Evolutionary conservation across 2,888 invertebrate genomes (phyloP).

Genomic region (Ctenicera cuprea): DNA sequence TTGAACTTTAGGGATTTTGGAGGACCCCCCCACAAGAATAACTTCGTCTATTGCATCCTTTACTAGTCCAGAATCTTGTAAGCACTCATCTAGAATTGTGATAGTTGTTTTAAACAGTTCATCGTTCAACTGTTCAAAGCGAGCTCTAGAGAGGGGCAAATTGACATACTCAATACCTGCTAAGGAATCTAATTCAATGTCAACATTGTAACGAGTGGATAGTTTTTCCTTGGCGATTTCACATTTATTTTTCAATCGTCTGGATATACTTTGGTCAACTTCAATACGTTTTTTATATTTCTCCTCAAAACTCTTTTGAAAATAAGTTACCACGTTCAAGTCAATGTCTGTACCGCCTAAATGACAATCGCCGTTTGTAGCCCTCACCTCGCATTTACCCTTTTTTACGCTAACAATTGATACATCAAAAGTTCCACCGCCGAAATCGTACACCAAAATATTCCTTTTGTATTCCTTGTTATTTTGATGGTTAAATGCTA

Average conservation of each 20-base stretch:
- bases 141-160: constrained; percentile 49
- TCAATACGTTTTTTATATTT: constrained; percentile 51
- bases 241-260: constrained; percentile 55
- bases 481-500: constrained; percentile 55
- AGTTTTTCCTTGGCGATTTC: constrained; percentile 56
- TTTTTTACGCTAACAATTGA: constrained; percentile 54
- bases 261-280: constrained; percentile 36
- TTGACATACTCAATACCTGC: background rate
- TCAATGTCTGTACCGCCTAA: constrained; percentile 63
- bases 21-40: constrained; percentile 62
- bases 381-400: constrained; percentile 54
- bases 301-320: constrained; percentile 46
- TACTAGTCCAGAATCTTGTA: constrained; percentile 51
- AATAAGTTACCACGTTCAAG: constrained; percentile 52
- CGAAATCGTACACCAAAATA: constrained; percentile 60
- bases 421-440: constrained; percentile 62
- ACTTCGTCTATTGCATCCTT: constrained; percentile 59
- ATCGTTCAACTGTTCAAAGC: constrained; percentile 58
- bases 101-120: constrained; percentile 56
- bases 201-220: background rate
- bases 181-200: constrained; percentile 39
- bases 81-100: constrained; percentile 53
- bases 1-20: constrained; percentile 61
- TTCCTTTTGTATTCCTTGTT: constrained; percentile 48
- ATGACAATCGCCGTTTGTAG: constrained; percentile 59